A percentile compares a stretch with the other conserved stretches of the same genome.
Evolutionary conservation across 2,797 vertebrate genomes (phyloP).

Genomic region (Phaenicophaeus curvirostris): DNA sequence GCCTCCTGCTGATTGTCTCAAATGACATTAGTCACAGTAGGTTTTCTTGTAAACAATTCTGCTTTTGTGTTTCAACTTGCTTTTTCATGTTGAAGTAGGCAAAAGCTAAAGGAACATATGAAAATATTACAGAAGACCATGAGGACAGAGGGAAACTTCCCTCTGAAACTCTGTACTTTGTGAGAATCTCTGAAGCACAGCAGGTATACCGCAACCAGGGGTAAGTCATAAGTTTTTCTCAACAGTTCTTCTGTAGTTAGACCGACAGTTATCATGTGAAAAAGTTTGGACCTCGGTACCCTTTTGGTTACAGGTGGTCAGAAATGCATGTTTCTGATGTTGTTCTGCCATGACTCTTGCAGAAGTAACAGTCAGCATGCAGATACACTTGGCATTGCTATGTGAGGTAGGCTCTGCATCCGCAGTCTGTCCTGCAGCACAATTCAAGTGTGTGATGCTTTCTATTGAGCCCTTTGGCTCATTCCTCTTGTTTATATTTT

Average conservation of each 20-base stretch:
- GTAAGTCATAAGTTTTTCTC: not conserved
- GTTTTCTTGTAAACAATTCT: not conserved
- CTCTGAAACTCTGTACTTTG: not conserved
- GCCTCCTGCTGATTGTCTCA: not conserved
- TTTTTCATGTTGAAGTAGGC: not conserved
- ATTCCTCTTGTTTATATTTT: conserved; percentile 12
- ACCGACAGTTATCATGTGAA: not conserved
- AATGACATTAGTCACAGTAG: not conserved
- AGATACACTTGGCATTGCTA: not conserved
- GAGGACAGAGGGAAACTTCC: not conserved
- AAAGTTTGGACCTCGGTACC: not conserved
- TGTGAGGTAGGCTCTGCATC: not conserved
- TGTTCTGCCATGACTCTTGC: not conserved
- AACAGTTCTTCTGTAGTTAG: not conserved
- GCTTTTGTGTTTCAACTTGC: not conserved
- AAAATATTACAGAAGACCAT: not conserved
- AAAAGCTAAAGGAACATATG: not conserved
- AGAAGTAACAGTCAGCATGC: not conserved
- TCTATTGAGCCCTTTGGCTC: conserved; percentile 5
- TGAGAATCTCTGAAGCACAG: not conserved
- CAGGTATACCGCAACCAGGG: not conserved
- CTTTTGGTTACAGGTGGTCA: not conserved
- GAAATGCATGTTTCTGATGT: not conserved
- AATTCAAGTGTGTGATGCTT: not conserved
- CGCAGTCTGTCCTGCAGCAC: not conserved